These are phyloP conservation scores for Physeter macrocephalus DNA, from an alignment of 2,113 vertebrate genomes.

Conservation along the genomic window DNA sequence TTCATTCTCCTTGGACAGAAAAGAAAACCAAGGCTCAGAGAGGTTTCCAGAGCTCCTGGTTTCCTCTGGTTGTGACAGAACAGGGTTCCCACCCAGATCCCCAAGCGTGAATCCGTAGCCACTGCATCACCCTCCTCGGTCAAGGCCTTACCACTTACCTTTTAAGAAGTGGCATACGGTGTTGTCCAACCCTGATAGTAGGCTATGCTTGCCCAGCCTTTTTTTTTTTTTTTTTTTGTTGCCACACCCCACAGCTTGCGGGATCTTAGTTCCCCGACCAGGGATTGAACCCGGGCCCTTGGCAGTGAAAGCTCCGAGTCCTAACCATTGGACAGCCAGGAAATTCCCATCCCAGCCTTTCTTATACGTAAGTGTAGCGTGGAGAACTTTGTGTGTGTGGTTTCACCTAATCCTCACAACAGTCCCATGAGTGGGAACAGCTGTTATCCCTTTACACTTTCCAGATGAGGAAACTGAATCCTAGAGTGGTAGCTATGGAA, in stretches of 20 bases:
- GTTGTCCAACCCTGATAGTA: no score
- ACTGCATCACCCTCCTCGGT: not conserved
- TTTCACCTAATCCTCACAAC: not conserved
- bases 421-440: not conserved
- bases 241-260: rapidly evolving
- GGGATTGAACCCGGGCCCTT: not conserved
- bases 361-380: rapidly evolving
- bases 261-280: not conserved
- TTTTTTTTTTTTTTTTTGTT: not conserved
- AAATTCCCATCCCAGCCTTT: not conserved
- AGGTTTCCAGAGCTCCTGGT: not conserved
- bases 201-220: not conserved
- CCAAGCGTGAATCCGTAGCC: not conserved
- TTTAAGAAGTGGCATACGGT: not conserved
- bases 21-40: not conserved
- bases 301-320: not conserved
- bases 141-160: not conserved
- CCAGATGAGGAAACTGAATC: not conserved
- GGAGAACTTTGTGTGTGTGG: not conserved
- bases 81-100: not conserved
- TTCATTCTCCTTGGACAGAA: not conserved
- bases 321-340: not conserved
- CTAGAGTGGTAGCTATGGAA: not conserved
- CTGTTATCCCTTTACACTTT: not conserved
- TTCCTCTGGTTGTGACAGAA: not conserved